Conservation (phyloP, 2,113 vertebrate genomes). For the Proterorhinus semilunaris region DNA sequence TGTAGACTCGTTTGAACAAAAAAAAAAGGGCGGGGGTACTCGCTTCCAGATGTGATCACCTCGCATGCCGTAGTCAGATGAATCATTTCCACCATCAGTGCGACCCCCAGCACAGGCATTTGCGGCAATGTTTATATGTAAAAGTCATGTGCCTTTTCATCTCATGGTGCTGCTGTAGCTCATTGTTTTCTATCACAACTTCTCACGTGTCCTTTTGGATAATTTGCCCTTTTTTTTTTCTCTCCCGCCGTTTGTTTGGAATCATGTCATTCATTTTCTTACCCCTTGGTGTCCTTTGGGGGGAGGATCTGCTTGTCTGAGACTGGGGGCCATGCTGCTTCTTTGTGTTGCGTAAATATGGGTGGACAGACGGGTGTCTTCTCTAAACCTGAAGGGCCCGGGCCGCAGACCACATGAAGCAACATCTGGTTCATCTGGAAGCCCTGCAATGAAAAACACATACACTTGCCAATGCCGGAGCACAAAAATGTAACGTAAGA, state of each 20-base stretch:
- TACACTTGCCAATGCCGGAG: constrained; percentile 12
- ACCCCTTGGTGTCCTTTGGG: constrained; percentile 1
- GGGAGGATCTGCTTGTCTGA: not conserved
- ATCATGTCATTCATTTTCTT: constrained; percentile 11
- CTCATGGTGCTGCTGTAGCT: constrained; percentile 10
- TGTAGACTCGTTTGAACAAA: constrained; percentile 34
- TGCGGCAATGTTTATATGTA: constrained; percentile 22
- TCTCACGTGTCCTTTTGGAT: constrained; percentile 13
- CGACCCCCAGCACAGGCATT: constrained; percentile 24
- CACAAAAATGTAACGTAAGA: constrained; percentile 17
- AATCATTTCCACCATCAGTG: constrained; percentile 51
- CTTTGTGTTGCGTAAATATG: constrained; percentile 26
- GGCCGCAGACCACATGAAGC: constrained; percentile 45
- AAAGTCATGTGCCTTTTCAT: constrained; percentile 42
- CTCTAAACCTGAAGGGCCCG: constrained; percentile 19
- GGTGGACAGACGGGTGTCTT: constrained; percentile 22
- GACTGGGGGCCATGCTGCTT: not conserved
- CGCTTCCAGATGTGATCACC: constrained; percentile 61
- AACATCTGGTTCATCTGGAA: constrained; percentile 52
- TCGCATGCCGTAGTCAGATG: constrained; percentile 25
- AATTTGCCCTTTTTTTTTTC: constrained; percentile 17
- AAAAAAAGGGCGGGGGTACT: not conserved
- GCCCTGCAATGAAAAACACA: constrained; percentile 12
- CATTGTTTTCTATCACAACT: constrained; percentile 18
- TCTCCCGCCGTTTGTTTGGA: constrained; percentile 5